Base-by-base conservation (phyloP, 2,113 vertebrate genomes). In the Actenoides hombroni region DNA sequence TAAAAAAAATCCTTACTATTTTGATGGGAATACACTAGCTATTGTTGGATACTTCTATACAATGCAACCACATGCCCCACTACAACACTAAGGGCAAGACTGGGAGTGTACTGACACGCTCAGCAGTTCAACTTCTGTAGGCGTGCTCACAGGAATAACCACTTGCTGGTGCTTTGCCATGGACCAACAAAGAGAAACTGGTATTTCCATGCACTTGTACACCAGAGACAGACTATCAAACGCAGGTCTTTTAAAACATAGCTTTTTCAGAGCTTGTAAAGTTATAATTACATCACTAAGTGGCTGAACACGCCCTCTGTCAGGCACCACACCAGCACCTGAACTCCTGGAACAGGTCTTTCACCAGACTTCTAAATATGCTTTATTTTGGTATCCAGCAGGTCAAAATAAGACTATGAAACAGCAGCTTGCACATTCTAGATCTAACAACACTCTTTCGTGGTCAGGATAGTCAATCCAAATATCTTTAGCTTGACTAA, bases 11-110 rank as follows among this genome's bases (percentile, higher is more conserved):
- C 42, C 14, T 0, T 2, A 1, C 21, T 56, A 33, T 25, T 78
- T 48, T 54, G 40, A 19, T 2, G 19, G 31, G 37, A 73, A 60
- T 37, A 48, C 6, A 46, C 9, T 29, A 88, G 59, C 23, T 33
- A 7, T 16, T 40, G 18, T 67, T 56, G 31, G 16, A 21, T 9
- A 19, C 6, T 46, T 83, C 42, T 37, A 8, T 13, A 3, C 1
- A 26, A 6, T 1, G 9, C 2, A 48, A 13, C 15, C 59, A 24
- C 1, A 28, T 14, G 25, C 13, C 37, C 48, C 69, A 64, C 1
- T 28, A 21, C 11, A 10, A 3, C 0, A 3, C 29, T 14, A 29
- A 1, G 4, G 57, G 12, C 25, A 24, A 7, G 39, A 4, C 48
- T 13, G 33, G 56, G 16, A 75, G 5, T 0, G 2, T 5, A 11